Evolutionary conservation across 1,140 invertebrate genomes (phyloP).

Genomic region (Papilio polytes): DNA sequence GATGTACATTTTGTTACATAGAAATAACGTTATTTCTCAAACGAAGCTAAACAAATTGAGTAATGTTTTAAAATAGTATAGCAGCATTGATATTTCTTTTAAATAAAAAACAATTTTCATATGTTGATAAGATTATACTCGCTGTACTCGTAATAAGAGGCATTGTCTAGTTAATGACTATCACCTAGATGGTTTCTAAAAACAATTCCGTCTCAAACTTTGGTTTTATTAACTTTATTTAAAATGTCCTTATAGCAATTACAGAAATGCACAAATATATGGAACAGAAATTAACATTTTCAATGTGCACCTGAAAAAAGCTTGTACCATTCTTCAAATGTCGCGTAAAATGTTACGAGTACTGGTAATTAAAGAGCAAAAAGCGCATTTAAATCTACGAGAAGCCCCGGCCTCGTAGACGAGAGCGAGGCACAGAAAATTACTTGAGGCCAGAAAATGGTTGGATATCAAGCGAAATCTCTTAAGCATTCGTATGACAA

Average conservation of each 20-base stretch:
- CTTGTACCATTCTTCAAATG: neutral
- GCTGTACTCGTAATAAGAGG: neutral
- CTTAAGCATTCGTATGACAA: neutral
- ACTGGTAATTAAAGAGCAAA: neutral
- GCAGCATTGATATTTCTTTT: neutral
- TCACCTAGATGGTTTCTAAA: no score
- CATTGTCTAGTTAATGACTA: neutral
- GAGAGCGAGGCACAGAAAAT: neutral
- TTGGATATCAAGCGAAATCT: neutral
- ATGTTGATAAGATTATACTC: neutral
- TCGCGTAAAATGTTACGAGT: slow-evolving; percentile 2
- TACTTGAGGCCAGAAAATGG: neutral
- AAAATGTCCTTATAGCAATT: neutral
- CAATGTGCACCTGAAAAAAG: neutral
- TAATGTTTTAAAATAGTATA: neutral
- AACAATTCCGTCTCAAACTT: no score
- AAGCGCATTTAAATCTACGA: neutral
- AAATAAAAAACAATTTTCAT: neutral
- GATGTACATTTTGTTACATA: neutral
- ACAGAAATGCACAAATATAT: neutral
- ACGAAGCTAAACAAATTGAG: neutral
- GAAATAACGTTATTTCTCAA: neutral
- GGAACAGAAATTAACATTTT: neutral
- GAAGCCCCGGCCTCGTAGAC: neutral
- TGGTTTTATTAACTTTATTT: neutral